These are phyloP conservation scores for Ciconia stormi DNA, from an alignment of 2,113 vertebrate genomes.

Conservation along the genomic window DNA sequence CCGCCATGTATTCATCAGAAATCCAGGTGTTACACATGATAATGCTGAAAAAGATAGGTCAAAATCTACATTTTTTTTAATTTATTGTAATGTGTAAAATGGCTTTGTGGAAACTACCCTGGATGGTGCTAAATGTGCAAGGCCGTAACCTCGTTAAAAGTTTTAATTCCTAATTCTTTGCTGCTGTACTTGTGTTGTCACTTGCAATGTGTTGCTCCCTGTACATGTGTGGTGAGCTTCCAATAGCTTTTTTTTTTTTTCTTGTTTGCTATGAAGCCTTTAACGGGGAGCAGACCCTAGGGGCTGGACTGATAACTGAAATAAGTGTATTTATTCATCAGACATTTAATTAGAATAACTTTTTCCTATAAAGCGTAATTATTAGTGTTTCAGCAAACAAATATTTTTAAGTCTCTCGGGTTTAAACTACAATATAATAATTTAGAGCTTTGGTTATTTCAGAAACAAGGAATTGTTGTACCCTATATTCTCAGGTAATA, in stretches of 20 bases:
- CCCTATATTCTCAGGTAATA: background rate
- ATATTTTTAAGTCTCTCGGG: background rate
- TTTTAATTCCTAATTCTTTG: background rate
- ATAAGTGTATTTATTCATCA: background rate
- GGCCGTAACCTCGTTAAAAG: background rate
- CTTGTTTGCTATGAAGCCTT: background rate
- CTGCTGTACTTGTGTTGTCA: background rate
- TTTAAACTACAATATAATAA: background rate
- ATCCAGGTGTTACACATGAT: background rate
- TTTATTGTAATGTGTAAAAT: background rate
- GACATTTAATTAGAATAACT: background rate
- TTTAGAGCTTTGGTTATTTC: background rate
- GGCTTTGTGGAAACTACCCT: background rate
- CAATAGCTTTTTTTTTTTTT: background rate
- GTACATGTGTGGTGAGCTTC: background rate
- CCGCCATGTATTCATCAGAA: background rate
- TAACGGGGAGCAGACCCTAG: background rate
- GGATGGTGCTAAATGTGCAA: background rate
- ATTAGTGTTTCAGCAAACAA: background rate
- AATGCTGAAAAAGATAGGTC: background rate
- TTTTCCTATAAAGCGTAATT: background rate
- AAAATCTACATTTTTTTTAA: background rate
- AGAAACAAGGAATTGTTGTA: background rate
- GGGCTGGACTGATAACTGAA: background rate
- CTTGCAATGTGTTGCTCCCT: background rate